A percentile compares a stretch with the other conserved stretches of the same genome.
Conservation (phyloP, 2,797 vertebrate genomes). For the Gadopsis marmoratus region DNA sequence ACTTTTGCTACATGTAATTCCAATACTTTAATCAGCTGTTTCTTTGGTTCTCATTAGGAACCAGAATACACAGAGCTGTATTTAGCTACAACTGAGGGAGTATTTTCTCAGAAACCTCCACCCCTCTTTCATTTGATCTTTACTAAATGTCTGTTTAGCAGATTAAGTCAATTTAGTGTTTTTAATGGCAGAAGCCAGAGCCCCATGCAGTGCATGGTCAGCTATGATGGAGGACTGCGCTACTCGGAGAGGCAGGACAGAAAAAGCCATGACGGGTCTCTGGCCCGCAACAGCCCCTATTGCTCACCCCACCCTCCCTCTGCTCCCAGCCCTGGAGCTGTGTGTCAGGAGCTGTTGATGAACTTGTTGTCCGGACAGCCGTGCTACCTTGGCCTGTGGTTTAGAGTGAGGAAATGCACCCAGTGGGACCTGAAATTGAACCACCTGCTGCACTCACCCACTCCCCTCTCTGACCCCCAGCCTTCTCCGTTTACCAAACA, state of each 20-base stretch:
- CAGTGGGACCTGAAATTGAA: slow-evolving; percentile 78
- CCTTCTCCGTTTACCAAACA: slow-evolving; percentile 88
- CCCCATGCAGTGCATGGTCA: slow-evolving; percentile 39
- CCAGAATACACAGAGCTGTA: slow-evolving; percentile 19
- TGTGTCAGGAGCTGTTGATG: slow-evolving; percentile 74
- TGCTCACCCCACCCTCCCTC: slow-evolving; percentile 39
- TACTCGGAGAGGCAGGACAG: slow-evolving; percentile 28
- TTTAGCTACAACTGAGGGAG: slow-evolving; percentile 15
- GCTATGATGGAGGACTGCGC: slow-evolving; percentile 38
- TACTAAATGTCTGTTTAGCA: slow-evolving; percentile 41
- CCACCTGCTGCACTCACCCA: slow-evolving; percentile 80
- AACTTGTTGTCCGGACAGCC: slow-evolving; percentile 83
- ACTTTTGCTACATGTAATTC: neutral
- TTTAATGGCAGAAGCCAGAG: slow-evolving; percentile 47
- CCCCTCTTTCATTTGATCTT: slow-evolving; percentile 27
- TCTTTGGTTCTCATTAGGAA: slow-evolving; percentile 17
- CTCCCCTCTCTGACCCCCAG: slow-evolving; percentile 73
- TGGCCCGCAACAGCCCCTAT: slow-evolving; percentile 35
- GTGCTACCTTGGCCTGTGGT: slow-evolving; percentile 69
- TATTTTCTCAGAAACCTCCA: slow-evolving; percentile 26
- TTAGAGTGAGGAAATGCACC: slow-evolving; percentile 75
- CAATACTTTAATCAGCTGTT: slow-evolving; percentile 41
- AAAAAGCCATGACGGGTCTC: slow-evolving; percentile 47
- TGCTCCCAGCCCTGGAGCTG: slow-evolving; percentile 31
- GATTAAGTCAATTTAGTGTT: slow-evolving; percentile 39